Evolutionary conservation across 2,113 vertebrate genomes (phyloP).

Genomic region (Dolichallabes microphthalmus): DNA sequence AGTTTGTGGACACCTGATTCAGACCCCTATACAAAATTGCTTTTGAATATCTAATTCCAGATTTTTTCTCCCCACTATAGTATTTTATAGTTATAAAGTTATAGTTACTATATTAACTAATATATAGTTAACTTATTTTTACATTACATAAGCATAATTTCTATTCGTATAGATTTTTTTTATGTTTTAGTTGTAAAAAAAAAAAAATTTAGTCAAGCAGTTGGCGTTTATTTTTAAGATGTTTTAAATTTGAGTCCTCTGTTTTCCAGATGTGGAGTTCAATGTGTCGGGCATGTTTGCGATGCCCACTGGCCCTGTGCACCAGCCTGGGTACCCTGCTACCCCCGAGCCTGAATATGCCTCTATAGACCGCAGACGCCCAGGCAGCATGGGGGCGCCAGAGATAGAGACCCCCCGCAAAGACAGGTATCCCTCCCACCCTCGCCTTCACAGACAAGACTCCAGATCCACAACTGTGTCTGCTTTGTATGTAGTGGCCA

Average conservation of each 20-base stretch:
- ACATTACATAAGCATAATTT: not conserved
- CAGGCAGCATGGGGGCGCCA: slow-evolving; percentile 82
- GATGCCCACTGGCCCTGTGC: slow-evolving; percentile 74
- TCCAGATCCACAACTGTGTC: slow-evolving; percentile 66
- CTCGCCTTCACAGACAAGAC: slow-evolving; percentile 65
- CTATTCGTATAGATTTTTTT: not conserved
- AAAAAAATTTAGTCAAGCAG: not conserved
- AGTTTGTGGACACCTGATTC: not conserved
- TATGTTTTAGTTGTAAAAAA: not conserved
- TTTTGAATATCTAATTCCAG: not conserved
- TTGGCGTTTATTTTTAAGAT: not conserved
- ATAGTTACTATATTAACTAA: too few species aligned
- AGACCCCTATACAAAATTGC: not conserved
- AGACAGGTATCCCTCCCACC: slow-evolving; percentile 85
- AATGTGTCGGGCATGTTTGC: slow-evolving; percentile 94
- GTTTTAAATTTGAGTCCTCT: not conserved
- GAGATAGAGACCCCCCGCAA: slow-evolving; percentile 86
- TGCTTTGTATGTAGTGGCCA: slow-evolving; percentile 73
- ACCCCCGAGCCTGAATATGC: slow-evolving; percentile 73
- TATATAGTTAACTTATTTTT: not conserved
- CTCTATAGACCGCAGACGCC: slow-evolving; percentile 84
- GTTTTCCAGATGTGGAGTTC: slow-evolving; percentile 87
- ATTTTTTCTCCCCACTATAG: not conserved
- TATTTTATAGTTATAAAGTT: not conserved
- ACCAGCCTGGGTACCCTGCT: slow-evolving; percentile 72